phyloP scores from a whole-genome alignment of 2,888 invertebrate species.

The Diabrotica balteata region DNA sequence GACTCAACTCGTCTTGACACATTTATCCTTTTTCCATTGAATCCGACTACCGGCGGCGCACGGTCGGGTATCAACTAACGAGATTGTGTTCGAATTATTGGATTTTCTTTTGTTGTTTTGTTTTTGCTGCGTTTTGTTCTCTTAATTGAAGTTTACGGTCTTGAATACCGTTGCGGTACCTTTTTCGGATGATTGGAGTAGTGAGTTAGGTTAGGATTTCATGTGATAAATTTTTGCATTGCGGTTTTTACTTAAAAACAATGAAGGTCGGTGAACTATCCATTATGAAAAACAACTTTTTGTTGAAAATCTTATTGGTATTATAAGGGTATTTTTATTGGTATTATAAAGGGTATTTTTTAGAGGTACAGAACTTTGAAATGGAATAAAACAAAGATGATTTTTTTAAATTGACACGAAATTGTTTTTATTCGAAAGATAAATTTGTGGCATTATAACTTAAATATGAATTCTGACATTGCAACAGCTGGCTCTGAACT shows the following conservation, averaged over 20 bases:
- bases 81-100: slow-evolving; percentile 10
- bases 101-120: slow-evolving; percentile 19
- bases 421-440: too few species aligned
- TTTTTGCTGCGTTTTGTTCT: slow-evolving; percentile 9
- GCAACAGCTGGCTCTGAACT: too few species aligned
- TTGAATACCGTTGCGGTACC: slow-evolving; percentile 17
- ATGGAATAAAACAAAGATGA: too few species aligned
- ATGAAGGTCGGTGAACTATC: neutral
- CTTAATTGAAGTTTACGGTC: slow-evolving; percentile 11
- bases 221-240: slow-evolving; percentile 8
- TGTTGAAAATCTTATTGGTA: too few species aligned
- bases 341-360: too few species aligned
- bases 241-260: slow-evolving; percentile 17
- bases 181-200: slow-evolving; percentile 17
- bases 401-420: too few species aligned
- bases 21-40: slow-evolving; percentile 9
- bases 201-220: slow-evolving; percentile 24
- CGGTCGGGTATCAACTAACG: neutral
- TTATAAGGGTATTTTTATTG: too few species aligned
- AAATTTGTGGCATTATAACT: too few species aligned
- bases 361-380: too few species aligned
- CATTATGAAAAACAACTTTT: too few species aligned
- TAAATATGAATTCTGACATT: too few species aligned
- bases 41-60: slow-evolving; percentile 4
- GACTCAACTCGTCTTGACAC: slow-evolving; percentile 5